Percentiles rank a stretch among this genome's conserved stretches.
Evolutionary conservation across 2,888 invertebrate genomes (phyloP).

Genomic region (Athetis lepigone): DNA sequence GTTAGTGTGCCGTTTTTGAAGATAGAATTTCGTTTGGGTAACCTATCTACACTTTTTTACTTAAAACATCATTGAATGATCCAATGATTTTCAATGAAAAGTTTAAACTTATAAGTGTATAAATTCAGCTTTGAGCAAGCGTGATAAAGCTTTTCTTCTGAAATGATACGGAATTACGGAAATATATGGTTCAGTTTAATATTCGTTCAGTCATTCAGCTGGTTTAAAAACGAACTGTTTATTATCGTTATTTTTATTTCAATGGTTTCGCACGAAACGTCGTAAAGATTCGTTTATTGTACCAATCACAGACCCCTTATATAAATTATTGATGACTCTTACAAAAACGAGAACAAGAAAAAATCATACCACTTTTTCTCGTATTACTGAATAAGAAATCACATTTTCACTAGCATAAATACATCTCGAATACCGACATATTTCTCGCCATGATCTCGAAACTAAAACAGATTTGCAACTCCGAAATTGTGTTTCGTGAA

Average conservation of each 20-base stretch:
- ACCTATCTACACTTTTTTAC: too few species aligned
- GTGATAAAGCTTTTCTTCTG: too few species aligned
- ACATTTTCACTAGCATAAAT: conserved; percentile 19
- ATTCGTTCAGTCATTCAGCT: too few species aligned
- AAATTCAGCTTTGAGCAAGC: too few species aligned
- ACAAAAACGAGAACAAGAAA: not conserved
- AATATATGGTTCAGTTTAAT: too few species aligned
- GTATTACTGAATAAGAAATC: conserved; percentile 13
- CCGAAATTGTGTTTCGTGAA: conserved; percentile 50
- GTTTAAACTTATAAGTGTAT: too few species aligned
- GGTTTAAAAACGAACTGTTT: too few species aligned
- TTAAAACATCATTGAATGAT: too few species aligned
- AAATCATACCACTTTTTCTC: not conserved
- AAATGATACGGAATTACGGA: too few species aligned
- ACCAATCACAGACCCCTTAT: not conserved
- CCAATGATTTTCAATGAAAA: too few species aligned
- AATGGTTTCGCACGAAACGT: not conserved
- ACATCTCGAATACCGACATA: not conserved
- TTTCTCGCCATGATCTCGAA: conserved; percentile 30
- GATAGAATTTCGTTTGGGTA: too few species aligned
- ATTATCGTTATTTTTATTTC: conserved; percentile 4
- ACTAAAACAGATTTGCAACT: conserved; percentile 56
- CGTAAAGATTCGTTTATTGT: not conserved
- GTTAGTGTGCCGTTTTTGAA: too few species aligned
- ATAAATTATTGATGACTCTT: not conserved